These are phyloP conservation scores for Sarcophaga bullata DNA, from an alignment of 1,140 invertebrate species.

Conservation along the genomic window DNA sequence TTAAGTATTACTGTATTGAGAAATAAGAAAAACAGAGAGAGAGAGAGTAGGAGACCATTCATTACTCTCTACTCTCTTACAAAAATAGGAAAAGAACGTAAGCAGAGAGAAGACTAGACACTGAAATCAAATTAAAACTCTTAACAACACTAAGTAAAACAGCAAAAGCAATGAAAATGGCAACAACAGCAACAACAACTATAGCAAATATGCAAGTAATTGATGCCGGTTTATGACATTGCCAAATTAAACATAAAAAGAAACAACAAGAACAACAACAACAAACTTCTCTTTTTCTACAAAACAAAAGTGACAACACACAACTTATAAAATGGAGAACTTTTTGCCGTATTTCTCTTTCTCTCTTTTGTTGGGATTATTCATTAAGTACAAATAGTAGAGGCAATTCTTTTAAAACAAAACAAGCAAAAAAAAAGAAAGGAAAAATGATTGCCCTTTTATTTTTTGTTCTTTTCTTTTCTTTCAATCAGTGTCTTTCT, in stretches of 20 bases:
- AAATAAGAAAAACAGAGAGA: too few species aligned
- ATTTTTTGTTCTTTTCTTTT: not conserved
- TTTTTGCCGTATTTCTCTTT: not conserved
- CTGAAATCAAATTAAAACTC: not conserved
- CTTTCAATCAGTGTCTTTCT: not conserved
- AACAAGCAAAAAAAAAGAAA: not conserved
- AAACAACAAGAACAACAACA: not conserved
- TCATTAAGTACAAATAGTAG: not conserved
- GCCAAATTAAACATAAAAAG: constrained; percentile 24
- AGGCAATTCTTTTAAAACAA: not conserved
- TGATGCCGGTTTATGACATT: constrained; percentile 24
- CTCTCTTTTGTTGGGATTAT: not conserved
- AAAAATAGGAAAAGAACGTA: not conserved
- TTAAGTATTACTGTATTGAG: too few species aligned
- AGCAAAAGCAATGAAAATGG: not conserved
- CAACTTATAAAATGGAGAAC: constrained; percentile 8
- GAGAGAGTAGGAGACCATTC: too few species aligned
- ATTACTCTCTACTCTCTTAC: too few species aligned
- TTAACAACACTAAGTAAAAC: not conserved
- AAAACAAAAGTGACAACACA: not conserved
- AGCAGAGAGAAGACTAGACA: not conserved
- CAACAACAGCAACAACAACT: too few species aligned
- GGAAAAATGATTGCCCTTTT: not conserved
- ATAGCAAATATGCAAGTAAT: not conserved
- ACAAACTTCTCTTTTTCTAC: not conserved